Evolutionary conservation across 2,113 vertebrate genomes (phyloP), one percentile per base, ranked within the genome.

Genomic region (Nematolebias whitei): DNA sequence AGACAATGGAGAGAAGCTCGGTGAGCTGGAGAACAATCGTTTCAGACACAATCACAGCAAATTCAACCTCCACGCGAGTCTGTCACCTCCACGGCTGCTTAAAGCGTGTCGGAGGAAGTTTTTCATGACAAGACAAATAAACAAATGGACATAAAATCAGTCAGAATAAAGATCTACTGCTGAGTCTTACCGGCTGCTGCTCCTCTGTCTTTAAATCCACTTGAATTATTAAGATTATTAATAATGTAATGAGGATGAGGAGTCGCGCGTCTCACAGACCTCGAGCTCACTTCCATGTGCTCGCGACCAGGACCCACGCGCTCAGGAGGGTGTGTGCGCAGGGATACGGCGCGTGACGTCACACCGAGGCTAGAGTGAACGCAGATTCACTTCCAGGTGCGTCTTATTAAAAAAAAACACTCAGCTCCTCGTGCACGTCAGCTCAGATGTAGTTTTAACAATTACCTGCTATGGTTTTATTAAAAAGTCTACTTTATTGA

Each of bases 271-370:
- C 79, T 83, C 77, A 79, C 81, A 85, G 74, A 88, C 79, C 86
- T 87, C 81, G 68, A 86, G 80, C 79, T 82, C 67, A 71, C 75
- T 89, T 90, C 89, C 91, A 93, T 89, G 92, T 91, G 92, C 92
- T 91, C 87, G 63, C 83, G 80, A 87, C 84, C 89, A 22, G 74
- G 32, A 29, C 26, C 83, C 85, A 92, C 87, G 90, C 86, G 88
- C 91, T 89, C 78, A 35, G 32, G 32, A 35, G 32, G 32, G 26
- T 3, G 7, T 3, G 26, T 3, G 78, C 80, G 74, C 80, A 68
- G 59, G 88, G 81, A 78, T 78, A 78, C 71, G 54, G 63, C 68
- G 65, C 24, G 79, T 93, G 92, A 93, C 91, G 92, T 93, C 91
- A 92, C 74, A 50, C 41, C 9, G 19, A 67, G 60, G 43, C 62